phyloP scores from a whole-genome alignment of 2,797 vertebrate genomes.

The Tauraco hartlaubi region DNA sequence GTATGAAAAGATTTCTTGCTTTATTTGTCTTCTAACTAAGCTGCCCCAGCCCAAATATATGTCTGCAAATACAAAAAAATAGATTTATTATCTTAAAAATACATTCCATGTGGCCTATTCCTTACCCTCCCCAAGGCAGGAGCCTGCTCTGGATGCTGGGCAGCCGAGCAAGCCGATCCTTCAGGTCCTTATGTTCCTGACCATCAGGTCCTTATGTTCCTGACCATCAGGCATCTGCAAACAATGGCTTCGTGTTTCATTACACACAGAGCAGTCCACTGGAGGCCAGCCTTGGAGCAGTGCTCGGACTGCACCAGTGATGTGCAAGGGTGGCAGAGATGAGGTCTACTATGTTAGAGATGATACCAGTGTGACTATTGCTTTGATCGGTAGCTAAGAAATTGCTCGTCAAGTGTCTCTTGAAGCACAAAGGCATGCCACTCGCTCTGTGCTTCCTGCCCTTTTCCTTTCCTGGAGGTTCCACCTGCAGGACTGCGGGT shows the following conservation, averaged over 20 bases:
- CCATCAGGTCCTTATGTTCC: background rate
- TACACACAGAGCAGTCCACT: background rate
- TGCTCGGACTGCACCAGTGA: background rate
- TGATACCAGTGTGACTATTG: background rate
- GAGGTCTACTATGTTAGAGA: background rate
- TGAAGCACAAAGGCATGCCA: background rate
- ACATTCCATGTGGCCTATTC: conserved; percentile 78
- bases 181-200: conserved; percentile 28
- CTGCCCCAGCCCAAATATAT: conserved; percentile 67
- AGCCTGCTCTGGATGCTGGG: background rate
- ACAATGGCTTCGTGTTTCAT: background rate
- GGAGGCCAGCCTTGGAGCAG: background rate
- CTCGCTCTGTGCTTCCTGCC: background rate
- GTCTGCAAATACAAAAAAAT: conserved; percentile 85
- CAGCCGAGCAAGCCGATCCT: background rate
- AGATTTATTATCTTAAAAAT: conserved; percentile 85
- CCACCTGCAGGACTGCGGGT: fast-evolving
- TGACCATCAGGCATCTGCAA: conserved; percentile 14
- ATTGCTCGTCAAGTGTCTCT: background rate
- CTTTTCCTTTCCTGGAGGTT: background rate
- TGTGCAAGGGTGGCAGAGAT: background rate
- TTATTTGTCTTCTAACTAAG: conserved; percentile 57
- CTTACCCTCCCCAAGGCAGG: conserved; percentile 45
- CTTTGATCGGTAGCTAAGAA: background rate
- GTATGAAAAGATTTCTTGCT: conserved; percentile 31